phyloP scores from a whole-genome alignment of 2,797 vertebrate genomes.

The Amphiprion clarkii region DNA sequence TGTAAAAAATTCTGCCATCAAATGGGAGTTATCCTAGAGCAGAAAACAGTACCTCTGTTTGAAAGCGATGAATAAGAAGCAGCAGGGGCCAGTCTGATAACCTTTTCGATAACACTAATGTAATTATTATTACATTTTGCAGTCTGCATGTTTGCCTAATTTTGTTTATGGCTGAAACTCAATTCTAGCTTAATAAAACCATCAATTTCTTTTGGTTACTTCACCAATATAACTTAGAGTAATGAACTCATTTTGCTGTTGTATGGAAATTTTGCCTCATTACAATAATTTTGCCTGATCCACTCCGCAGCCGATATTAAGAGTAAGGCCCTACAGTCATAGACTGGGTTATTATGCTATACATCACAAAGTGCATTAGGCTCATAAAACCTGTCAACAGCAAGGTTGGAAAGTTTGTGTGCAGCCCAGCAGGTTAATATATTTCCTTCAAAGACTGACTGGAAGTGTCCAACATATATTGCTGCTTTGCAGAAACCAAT shows the following conservation, averaged over 20 bases:
- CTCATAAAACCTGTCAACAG: constrained; percentile 90
- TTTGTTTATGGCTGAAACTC: constrained; percentile 86
- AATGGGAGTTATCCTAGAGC: constrained; percentile 43
- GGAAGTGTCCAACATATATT: constrained; percentile 77
- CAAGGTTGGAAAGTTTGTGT: constrained; percentile 85
- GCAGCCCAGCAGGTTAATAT: constrained; percentile 83
- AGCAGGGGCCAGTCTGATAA: constrained; percentile 70
- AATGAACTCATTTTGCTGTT: constrained; percentile 91
- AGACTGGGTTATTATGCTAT: constrained; percentile 89
- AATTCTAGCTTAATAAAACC: constrained; percentile 86
- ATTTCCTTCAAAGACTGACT: constrained; percentile 79
- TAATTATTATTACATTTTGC: constrained; percentile 86
- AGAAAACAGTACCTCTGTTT: constrained; percentile 59
- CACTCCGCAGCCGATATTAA: constrained; percentile 87
- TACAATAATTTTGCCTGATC: constrained; percentile 91
- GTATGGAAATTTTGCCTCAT: constrained; percentile 90
- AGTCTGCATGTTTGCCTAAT: constrained; percentile 83
- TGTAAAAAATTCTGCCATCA: constrained; percentile 55
- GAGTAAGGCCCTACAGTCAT: constrained; percentile 88
- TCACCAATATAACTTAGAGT: constrained; percentile 87
- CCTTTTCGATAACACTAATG: constrained; percentile 82
- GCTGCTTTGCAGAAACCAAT: constrained; percentile 67
- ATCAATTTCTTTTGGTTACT: constrained; percentile 87
- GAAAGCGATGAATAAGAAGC: constrained; percentile 67
- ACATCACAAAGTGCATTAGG: constrained; percentile 90